These are phyloP conservation scores for Venustaconcha ellipsiformis DNA, from an alignment of 1,140 invertebrate genomes.

Conservation along the genomic window DNA sequence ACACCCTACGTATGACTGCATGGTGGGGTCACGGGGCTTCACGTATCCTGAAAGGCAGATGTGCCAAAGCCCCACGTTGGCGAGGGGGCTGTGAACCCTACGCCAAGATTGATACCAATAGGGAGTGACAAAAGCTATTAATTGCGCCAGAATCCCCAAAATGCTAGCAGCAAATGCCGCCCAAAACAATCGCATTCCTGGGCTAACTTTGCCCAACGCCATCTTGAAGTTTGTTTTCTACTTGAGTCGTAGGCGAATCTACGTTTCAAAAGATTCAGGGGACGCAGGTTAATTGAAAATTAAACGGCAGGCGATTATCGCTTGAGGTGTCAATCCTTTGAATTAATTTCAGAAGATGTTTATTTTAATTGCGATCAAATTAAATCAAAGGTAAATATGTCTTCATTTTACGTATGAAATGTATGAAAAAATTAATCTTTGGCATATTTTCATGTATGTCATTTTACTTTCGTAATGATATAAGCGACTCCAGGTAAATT, in stretches of 20 bases:
- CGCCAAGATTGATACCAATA: slow-evolving; percentile 97
- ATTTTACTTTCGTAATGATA: no score
- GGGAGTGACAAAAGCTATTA: slow-evolving; percentile 91
- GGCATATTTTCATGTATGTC: no score
- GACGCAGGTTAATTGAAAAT: no score
- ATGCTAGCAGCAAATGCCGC: slow-evolving; percentile 52
- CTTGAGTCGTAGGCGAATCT: slow-evolving; percentile 2
- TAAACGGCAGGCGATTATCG: no score
- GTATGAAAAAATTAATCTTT: no score
- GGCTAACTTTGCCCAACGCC: slow-evolving; percentile 34
- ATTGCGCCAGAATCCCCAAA: slow-evolving; percentile 70
- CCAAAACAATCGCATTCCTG: slow-evolving; percentile 42
- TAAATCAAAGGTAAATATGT: no score
- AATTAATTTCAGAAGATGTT: no score
- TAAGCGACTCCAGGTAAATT: no score
- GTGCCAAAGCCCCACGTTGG: slow-evolving; percentile 93
- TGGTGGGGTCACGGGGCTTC: slow-evolving; percentile 91
- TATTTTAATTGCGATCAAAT: no score
- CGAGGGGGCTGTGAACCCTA: slow-evolving; percentile 82
- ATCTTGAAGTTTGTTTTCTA: slow-evolving; percentile 34
- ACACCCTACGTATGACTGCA: slow-evolving; percentile 91
- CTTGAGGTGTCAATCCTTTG: no score
- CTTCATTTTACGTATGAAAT: no score
- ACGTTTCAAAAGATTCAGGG: background rate
- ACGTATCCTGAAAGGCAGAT: slow-evolving; percentile 94